Conservation (phyloP, 2,113 vertebrate genomes). For the Speoplatyrhinus poulsoni region DNA sequence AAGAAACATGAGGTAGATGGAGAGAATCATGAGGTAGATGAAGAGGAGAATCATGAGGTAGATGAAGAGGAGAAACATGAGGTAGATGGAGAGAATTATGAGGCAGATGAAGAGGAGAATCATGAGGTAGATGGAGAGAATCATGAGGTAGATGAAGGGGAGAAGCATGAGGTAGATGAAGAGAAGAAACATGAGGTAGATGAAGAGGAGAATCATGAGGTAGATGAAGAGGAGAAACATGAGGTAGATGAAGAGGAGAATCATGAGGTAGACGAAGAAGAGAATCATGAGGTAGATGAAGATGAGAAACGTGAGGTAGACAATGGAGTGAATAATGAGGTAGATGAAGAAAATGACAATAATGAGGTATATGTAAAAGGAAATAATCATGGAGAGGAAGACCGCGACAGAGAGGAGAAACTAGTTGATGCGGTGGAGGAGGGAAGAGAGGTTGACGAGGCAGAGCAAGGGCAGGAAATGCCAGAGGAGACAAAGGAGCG, state of each 20-base stretch:
- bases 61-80: too few relatives aligned
- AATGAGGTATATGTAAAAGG: too few relatives aligned
- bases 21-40: background rate
- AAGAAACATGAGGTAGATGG: background rate
- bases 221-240: background rate
- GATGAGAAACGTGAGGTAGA: background rate
- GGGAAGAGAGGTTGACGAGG: background rate
- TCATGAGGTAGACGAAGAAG: background rate
- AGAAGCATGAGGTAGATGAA: background rate
- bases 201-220: background rate
- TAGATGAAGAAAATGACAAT: background rate
- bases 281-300: background rate
- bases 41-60: background rate
- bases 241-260: background rate
- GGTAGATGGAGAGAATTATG: too few relatives aligned
- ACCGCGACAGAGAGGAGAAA: background rate
- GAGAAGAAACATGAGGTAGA: background rate
- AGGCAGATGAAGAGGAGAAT: background rate
- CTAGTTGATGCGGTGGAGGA: background rate
- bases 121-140: background rate
- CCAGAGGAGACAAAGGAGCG: background rate
- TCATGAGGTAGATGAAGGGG: conserved; percentile 2
- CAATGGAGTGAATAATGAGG: background rate
- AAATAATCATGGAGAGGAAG: background rate
- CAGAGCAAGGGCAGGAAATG: background rate